Evolutionary conservation across 2,113 vertebrate genomes (phyloP), one percentile per base, ranked within the genome.

Genomic region (Holacanthus passer): DNA sequence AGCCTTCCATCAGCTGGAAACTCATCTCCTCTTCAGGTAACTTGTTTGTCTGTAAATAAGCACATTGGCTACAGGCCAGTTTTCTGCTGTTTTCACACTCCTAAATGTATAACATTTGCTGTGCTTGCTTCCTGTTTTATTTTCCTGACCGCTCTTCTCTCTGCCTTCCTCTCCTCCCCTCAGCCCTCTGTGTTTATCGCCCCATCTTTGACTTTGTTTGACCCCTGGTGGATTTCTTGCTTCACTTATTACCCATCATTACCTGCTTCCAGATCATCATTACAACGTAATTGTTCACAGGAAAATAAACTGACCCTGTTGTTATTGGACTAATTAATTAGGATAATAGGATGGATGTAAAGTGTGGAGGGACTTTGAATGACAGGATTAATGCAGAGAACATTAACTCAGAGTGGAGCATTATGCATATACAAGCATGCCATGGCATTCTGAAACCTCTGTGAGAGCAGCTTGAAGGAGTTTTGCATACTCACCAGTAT

Each of bases 1-100:
- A 96, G 27, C 95, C 96, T 4, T 87, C 89, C 19, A 69, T 96
- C 78, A 95, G 91, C 88, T 96, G 96, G 96, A 95, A 90, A 71
- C 88, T 94, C 77, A 71, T 94, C 81, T 93, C 95, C 56, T 72
- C 91, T 24, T 85, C 87, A 89, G 95, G 95, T 96, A 94, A 80
- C 69, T 58, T 32, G 5, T 22, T 43, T 48, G 27, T 73, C 24
- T 62, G 4, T 53, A 56, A 58, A 59, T 39, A 24, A 52, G 12
- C 5, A 5, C 3, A 37, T 45, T 13, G 45, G 13, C 2, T 66
- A 37, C 27, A 19, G 8, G 32, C 19, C 13, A 10, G 16, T n/a
- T 24, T 58, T 9, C 19, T 67, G 29, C 64, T 43, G 9, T 27
- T 45, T 58, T 48, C 9, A 10, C 20, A 22, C 16, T 58, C 53